Evolutionary conservation across 2,797 vertebrate genomes (phyloP).

Genomic region (Sebastes minor): DNA sequence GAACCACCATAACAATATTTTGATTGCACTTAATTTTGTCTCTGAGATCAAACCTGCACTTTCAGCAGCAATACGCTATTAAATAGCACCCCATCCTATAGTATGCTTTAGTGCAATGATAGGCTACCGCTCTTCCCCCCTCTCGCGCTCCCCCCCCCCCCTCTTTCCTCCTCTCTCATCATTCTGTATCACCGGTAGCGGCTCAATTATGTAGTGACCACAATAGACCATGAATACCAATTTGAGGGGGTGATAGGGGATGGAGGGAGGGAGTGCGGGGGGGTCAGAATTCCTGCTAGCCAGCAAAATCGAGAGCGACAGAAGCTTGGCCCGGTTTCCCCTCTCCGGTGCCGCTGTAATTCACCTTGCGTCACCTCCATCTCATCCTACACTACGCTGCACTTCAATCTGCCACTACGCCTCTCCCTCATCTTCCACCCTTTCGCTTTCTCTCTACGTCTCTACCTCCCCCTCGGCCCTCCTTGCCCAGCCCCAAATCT

Average conservation of each 20-base stretch:
- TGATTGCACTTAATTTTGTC: neutral
- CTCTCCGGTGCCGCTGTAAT: constrained; percentile 57
- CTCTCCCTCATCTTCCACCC: constrained; percentile 31
- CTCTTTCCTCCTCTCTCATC: constrained; percentile 45
- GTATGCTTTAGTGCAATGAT: constrained; percentile 12
- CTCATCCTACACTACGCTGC: constrained; percentile 60
- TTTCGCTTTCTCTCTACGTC: constrained; percentile 5
- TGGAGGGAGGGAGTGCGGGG: neutral
- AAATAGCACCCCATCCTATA: neutral
- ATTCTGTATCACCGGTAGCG: constrained; percentile 45
- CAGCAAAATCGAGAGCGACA: constrained; percentile 70
- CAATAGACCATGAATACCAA: constrained; percentile 70
- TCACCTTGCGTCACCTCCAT: constrained; percentile 74
- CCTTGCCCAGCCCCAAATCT: neutral
- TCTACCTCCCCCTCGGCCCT: neutral
- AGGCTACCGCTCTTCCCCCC: neutral
- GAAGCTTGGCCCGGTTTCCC: constrained; percentile 68
- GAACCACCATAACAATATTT: neutral
- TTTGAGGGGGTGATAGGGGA: constrained; percentile 42
- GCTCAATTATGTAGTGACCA: constrained; percentile 70
- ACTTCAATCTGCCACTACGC: constrained; percentile 57
- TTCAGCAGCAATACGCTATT: constrained; percentile 10
- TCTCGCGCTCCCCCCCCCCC: neutral
- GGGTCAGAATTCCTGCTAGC: constrained; percentile 50
- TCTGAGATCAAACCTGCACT: neutral